A percentile compares a stretch with the other conserved stretches of the same genome.
Conservation (phyloP, 2,888 invertebrate genomes). For the Caenorhabditis sulstoni region DNA sequence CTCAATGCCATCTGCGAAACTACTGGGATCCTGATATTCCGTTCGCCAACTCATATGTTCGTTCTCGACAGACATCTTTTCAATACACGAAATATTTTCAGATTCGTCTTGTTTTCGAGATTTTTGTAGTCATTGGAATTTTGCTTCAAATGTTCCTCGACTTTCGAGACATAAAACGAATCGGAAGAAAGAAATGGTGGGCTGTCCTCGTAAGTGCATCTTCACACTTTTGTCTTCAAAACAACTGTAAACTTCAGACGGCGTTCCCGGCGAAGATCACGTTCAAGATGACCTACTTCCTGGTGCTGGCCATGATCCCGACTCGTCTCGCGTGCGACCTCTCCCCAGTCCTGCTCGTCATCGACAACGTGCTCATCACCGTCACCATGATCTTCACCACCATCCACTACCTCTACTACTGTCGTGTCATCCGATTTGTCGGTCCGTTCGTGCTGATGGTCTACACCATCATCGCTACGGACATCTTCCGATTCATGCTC, state of each 20-base stretch:
- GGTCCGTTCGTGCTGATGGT: conserved; percentile 99
- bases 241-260: conserved; percentile 85
- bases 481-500: conserved; percentile 93
- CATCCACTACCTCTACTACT: conserved; percentile 63
- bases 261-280: conserved; percentile 92
- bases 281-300: conserved; percentile 92
- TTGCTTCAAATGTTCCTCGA: conserved; percentile 72
- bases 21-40: conserved; percentile 46
- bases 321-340: conserved; percentile 51
- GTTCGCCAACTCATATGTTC: conserved; percentile 40
- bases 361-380: conserved; percentile 62
- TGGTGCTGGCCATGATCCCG: conserved; percentile 87
- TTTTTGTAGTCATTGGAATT: conserved; percentile 67
- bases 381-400: conserved; percentile 65
- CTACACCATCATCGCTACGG: conserved; percentile 97
- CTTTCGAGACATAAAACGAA: conserved; percentile 70
- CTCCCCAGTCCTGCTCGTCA: conserved; percentile 81
- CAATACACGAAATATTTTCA: conserved; percentile 31
- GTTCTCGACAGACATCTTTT: neutral
- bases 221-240: neutral
- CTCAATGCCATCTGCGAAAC: conserved; percentile 60
- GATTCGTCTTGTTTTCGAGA: conserved; percentile 72
- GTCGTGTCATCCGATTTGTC: conserved; percentile 84
- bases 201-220: conserved; percentile 88
- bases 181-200: conserved; percentile 82